These are phyloP conservation scores for Brachystomella parvula DNA, from an alignment of 1,140 invertebrate genomes.

Conservation along the genomic window DNA sequence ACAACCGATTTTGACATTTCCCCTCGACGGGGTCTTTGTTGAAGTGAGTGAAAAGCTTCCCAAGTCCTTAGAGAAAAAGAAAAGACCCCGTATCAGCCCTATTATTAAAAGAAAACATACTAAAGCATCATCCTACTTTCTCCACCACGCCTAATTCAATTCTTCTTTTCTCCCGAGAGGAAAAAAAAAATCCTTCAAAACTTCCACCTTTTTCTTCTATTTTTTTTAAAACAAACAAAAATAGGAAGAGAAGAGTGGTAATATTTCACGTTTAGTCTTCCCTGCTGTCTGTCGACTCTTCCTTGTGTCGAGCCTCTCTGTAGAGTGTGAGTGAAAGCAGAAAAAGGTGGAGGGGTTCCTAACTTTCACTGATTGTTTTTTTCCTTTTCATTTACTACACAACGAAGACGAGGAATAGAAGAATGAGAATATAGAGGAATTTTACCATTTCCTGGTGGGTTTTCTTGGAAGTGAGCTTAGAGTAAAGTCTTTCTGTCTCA, in stretches of 20 bases:
- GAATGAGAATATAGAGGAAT: neutral
- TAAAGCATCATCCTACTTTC: no score
- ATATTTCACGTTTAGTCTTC: neutral
- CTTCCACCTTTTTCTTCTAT: neutral
- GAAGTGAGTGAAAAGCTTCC: slow-evolving; percentile 23
- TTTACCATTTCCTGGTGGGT: neutral
- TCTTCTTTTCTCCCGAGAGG: neutral
- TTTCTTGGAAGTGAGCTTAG: neutral
- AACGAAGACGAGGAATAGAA: neutral
- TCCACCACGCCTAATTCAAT: neutral
- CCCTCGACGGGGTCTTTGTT: slow-evolving; percentile 29
- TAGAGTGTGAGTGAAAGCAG: neutral
- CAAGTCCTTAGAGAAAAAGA: neutral
- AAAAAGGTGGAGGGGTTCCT: neutral
- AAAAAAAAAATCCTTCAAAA: neutral
- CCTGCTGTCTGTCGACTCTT: neutral
- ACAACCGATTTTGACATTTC: slow-evolving; percentile 32
- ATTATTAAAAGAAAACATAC: no score
- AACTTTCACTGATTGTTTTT: neutral
- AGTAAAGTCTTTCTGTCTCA: neutral
- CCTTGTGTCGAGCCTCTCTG: no score
- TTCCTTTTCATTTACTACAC: slow-evolving; percentile 3
- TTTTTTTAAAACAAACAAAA: neutral
- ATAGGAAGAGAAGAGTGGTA: neutral
- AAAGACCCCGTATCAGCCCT: no score